Evolutionary conservation across 2,888 invertebrate genomes (phyloP), one percentile per base, ranked within the genome.

Genomic region (Zaprionus bogoriensis): DNA sequence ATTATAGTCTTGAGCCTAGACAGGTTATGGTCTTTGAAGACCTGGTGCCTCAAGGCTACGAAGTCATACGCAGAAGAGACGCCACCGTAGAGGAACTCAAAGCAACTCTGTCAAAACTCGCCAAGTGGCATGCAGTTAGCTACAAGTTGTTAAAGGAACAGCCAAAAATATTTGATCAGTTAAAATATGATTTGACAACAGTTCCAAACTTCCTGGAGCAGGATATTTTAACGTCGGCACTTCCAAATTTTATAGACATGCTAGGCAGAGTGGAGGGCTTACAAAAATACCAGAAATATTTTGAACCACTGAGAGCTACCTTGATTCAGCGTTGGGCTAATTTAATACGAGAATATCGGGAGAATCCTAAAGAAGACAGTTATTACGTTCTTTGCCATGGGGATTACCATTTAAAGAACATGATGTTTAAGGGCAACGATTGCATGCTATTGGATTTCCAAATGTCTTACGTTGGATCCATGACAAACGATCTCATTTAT

Each of bases 391-490:
- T 88, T 3, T 74, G 75, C 25, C 89, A 89, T 60, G 88, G 86
- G 0, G 88, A 89, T 52, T 82, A 64, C 17, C 86, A 88, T 54
- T 14, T 32, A 0, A 74, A 75, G 3, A 88, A 88, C 30, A 74
- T 88, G 77, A 84, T 88, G 87, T 87, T 81, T 7, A 80, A 67
- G 28, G 32, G 47, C 14, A 64, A 62, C 22, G 87, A 87, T n/a
- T 67, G 77, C 9, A 83, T 85, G 76, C 41, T 87, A 5, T 14
- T 88, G 3, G 88, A 88, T 25, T 89, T 67, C 17, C 87, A 88
- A 54, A 19, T 70, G 6, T 71, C 74, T 7, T 74, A 73, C n/a
- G 63, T 85, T 14, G 81, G 78, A 3, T 74, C 82, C 0, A 77
- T 82, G 3, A 61, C 71, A 0, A 64, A 52, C 14, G 88, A 88